Evolutionary conservation across 1,140 invertebrate genomes (phyloP), one percentile per base, ranked within the genome.

Genomic region (Lepidurus apus): DNA sequence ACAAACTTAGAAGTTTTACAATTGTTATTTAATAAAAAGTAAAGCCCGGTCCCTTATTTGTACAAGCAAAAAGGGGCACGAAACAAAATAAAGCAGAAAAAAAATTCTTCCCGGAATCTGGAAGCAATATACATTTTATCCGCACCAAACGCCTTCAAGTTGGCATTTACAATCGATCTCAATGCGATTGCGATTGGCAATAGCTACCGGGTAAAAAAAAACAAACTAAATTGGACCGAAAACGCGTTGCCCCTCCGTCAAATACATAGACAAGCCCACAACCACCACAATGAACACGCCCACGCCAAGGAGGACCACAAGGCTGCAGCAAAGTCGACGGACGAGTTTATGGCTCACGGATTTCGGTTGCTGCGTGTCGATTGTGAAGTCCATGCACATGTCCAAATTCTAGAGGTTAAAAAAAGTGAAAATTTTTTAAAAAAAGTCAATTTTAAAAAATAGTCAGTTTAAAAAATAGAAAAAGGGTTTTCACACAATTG

Each of bases 321-420:
- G 8, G 73, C 78, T 75, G 43, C 78, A 79, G 73, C 78, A 79
- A 2, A 79, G 17, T 21, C 78, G 74, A 34, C 73, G 24, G 17
- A 74, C 73, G 11, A 79, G 17, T 53, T 79, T 79, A 4, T 79
- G 24, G 78, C 74, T 74, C 9, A 45, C 73, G 9, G 78, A 79
- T 42, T 74, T 73, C 26, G 73, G 73, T 26, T 75, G 78, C 42
- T 43, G 65, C 24, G 65, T 43, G 26, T 79, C 78, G 42, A 79
- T 43, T 21, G 78, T 79, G 34, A 79, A 79, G 17, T 79, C 78
- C 44, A 79, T 74, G 24, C 78, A 79, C 10, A 79, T n/a, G 34
- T 74, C 21, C 42, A 45, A 44, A 11, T 79, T 74, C 78, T 76
- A 74, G n/a, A 43, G 1, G 26, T 73, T 11, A 26, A 24, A 10